Percentiles rank a stretch among this genome's conserved stretches.
Evolutionary conservation across 1,140 invertebrate species (phyloP).

Genomic region (Listronotus oregonensis): DNA sequence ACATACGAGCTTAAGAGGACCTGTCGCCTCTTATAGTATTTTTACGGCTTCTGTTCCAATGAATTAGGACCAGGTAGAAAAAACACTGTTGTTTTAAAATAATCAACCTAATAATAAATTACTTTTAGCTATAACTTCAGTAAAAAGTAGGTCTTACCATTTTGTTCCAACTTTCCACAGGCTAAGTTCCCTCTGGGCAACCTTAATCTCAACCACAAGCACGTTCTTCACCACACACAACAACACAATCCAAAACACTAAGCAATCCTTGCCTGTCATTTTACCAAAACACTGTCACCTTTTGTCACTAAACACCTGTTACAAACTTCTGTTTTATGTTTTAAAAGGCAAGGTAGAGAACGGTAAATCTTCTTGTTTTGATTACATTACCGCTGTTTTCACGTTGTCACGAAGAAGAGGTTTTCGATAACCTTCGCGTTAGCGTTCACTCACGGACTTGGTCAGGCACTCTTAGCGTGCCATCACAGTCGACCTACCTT

Average conservation of each 20-base stretch:
- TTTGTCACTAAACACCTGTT: slow-evolving; percentile 4
- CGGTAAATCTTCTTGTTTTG: slow-evolving; percentile 20
- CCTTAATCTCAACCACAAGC: slow-evolving; percentile 5
- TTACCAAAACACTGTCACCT: slow-evolving; percentile 1
- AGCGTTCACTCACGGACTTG: slow-evolving; percentile 5
- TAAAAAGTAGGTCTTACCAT: slow-evolving; percentile 4
- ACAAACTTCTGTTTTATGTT: not conserved
- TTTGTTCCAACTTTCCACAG: slow-evolving; percentile 5
- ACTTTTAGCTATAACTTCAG: too few species aligned
- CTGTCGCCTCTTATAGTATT: too few species aligned
- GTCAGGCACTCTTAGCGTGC: slow-evolving; percentile 10
- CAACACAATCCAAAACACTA: slow-evolving; percentile 4
- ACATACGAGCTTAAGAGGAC: too few species aligned
- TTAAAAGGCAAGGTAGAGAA: slow-evolving; percentile 14
- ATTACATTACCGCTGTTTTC: slow-evolving; percentile 29
- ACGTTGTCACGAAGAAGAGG: slow-evolving; percentile 3
- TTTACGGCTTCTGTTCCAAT: too few species aligned
- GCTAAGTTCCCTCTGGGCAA: slow-evolving; percentile 16
- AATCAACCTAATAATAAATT: too few species aligned
- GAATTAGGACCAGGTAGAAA: too few species aligned
- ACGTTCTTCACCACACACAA: slow-evolving; percentile 8
- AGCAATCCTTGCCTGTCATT: slow-evolving; percentile 9
- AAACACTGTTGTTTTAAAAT: too few species aligned
- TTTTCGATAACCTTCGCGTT: slow-evolving; percentile 4
- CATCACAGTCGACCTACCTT: slow-evolving; percentile 26